Evolutionary conservation across 2,113 vertebrate genomes (phyloP), one percentile per base, ranked within the genome.

Genomic region (Ceratotherium simum): DNA sequence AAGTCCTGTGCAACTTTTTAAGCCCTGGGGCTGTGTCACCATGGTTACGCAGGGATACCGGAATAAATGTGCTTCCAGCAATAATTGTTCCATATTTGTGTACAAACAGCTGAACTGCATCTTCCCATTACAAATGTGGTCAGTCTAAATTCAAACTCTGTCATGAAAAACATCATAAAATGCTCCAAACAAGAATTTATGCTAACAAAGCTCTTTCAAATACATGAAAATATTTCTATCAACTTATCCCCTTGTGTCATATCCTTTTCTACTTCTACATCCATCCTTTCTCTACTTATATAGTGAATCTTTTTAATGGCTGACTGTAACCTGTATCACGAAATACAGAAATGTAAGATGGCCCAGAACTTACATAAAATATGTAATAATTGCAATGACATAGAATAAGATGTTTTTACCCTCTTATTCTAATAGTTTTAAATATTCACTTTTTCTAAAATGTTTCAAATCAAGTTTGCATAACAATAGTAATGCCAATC

Each of bases 11-110:
- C 85, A n/a, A 87, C 93, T 98, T 85, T 90, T 96, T 93, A 95
- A 93, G 39, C 64, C 14, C 0, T 23, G 13, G 20, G 80, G 79
- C 90, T 92, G 91, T 87, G 90, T 98, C 97, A 48, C 95, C 98
- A 98, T 97, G 96, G 97, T 97, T 98, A 98, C 97, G 54, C 39
- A 81, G 82, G 1, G 54, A 91, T 90, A 91, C 95, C 79, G 97
- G 93, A 97, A 98, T 91, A 36, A 51, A 96, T 95, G 97, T 92
- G 46, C 31, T 97, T 97, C 97, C 89, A 18, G 80, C 97, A 93
- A 82, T 97, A 97, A 97, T 97, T 98, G 96, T 60, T 96, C 91
- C 51, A 54, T 97, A 94, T 98, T 97, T 98, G 83, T 98, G 85
- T 96, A 98, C 91, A 98, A 98, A 97, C 89, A 97, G 70, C 90